These are phyloP conservation scores for Cassiopea andromeda DNA, from an alignment of 30 jellyfish, hydroid and myxozoan genomes.

Conservation along the genomic window DNA sequence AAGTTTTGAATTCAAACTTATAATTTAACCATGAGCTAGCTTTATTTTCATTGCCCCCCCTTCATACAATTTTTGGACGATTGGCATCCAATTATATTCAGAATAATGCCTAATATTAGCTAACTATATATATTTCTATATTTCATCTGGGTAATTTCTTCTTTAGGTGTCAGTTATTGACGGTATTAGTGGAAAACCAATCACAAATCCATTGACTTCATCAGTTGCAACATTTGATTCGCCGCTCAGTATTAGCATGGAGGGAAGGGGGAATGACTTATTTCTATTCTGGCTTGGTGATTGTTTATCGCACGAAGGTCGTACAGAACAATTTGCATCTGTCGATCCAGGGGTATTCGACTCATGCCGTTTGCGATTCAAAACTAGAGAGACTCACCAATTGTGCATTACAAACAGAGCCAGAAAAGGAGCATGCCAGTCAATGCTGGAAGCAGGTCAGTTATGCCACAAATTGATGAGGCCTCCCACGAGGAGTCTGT, in stretches of 20 bases:
- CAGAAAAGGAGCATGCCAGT: conserved; percentile 76
- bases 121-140: neutral
- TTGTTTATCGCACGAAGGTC: conserved; percentile 76
- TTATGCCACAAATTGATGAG: too few relatives aligned
- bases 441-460: conserved; percentile 76
- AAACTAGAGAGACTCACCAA: conserved; percentile 60
- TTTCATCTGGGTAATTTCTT: neutral
- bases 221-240: conserved; percentile 80
- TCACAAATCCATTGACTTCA: conserved; percentile 55
- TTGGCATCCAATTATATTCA: neutral
- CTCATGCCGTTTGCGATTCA: conserved; percentile 72
- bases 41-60: too few relatives aligned
- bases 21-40: too few relatives aligned
- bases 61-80: too few relatives aligned
- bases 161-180: conserved; percentile 68
- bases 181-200: conserved; percentile 70
- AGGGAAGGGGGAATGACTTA: conserved; percentile 89
- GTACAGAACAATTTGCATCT: conserved; percentile 69
- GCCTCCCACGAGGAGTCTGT: too few relatives aligned
- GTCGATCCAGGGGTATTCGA: conserved; percentile 69
- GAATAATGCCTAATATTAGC: neutral
- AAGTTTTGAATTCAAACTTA: too few relatives aligned
- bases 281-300: conserved; percentile 83
- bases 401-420: conserved; percentile 61
- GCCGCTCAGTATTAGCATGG: conserved; percentile 81